A percentile compares a stretch with the other conserved stretches of the same genome.
These are phyloP conservation scores for Papilio xuthus DNA, from an alignment of 1,140 invertebrate species.

Conservation along the genomic window DNA sequence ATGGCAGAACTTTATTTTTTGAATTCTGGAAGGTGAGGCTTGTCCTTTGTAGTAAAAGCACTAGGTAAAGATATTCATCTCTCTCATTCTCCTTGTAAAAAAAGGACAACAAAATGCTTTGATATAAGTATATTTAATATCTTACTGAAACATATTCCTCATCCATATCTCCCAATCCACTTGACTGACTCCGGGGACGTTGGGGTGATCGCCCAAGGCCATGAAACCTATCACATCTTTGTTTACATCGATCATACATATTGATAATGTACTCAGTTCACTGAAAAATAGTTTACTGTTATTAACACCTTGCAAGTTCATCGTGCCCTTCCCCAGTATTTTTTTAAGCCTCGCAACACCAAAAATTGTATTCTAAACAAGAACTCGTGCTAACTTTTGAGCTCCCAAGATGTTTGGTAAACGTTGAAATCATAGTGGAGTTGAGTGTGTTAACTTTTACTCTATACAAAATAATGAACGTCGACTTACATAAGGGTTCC, in stretches of 20 bases:
- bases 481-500: constrained; percentile 65
- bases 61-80: background rate
- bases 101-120: constrained; percentile 30
- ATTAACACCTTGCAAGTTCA: no score
- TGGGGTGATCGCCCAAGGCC: constrained; percentile 79
- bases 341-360: no score
- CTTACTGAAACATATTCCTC: constrained; percentile 78
- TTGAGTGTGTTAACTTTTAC: no score
- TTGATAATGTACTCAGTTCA: constrained; percentile 70
- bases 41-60: background rate
- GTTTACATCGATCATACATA: constrained; percentile 73
- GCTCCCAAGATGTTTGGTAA: no score
- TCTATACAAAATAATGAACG: no score
- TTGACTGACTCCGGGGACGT: constrained; percentile 74
- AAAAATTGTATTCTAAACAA: no score
- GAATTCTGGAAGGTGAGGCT: background rate
- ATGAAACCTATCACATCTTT: constrained; percentile 76
- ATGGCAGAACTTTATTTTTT: background rate
- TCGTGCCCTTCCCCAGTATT: no score
- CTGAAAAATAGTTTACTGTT: constrained; percentile 56
- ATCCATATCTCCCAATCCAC: constrained; percentile 82
- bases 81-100: background rate
- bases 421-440: no score
- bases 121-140: constrained; percentile 7
- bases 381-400: no score